A percentile compares a stretch with the other conserved stretches of the same genome.
These are phyloP conservation scores for Luscinia megarhynchos DNA, from an alignment of 2,797 vertebrate genomes.

Conservation along the genomic window DNA sequence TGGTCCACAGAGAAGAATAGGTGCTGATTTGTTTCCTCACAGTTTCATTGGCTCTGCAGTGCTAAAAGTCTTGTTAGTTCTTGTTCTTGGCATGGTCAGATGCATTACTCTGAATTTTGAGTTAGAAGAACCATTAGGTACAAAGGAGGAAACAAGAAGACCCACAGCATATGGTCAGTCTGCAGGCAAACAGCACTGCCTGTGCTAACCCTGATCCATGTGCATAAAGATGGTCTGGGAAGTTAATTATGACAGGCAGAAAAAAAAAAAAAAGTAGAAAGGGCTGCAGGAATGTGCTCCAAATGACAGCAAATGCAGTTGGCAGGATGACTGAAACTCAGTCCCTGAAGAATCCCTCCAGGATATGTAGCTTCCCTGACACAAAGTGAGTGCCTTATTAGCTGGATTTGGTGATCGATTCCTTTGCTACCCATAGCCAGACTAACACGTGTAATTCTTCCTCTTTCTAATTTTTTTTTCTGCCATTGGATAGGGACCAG, in stretches of 20 bases:
- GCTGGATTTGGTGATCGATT: neutral
- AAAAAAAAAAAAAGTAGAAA: neutral
- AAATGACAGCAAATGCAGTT: constrained; percentile 23
- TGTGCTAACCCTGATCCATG: constrained; percentile 49
- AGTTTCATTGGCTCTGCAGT: neutral
- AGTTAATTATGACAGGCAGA: constrained; percentile 20
- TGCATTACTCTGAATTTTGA: neutral
- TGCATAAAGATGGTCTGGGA: constrained; percentile 21
- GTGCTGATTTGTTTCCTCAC: neutral
- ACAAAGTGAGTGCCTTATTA: neutral
- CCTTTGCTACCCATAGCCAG: neutral
- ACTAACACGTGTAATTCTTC: neutral
- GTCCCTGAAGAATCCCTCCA: constrained; percentile 16
- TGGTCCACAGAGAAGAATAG: neutral
- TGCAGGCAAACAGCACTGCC: constrained; percentile 10
- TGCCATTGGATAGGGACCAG: neutral
- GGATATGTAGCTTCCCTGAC: constrained; percentile 25
- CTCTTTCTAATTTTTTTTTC: neutral
- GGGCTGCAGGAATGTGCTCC: constrained; percentile 22
- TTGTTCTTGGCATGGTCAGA: constrained; percentile 19
- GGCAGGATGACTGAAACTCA: constrained; percentile 34
- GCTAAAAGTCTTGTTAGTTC: neutral
- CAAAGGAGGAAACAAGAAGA: constrained; percentile 38
- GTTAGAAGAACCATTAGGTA: neutral
- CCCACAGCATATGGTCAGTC: constrained; percentile 56